Base-by-base conservation (phyloP, 2,797 vertebrate species). In the Cuculus canorus region DNA sequence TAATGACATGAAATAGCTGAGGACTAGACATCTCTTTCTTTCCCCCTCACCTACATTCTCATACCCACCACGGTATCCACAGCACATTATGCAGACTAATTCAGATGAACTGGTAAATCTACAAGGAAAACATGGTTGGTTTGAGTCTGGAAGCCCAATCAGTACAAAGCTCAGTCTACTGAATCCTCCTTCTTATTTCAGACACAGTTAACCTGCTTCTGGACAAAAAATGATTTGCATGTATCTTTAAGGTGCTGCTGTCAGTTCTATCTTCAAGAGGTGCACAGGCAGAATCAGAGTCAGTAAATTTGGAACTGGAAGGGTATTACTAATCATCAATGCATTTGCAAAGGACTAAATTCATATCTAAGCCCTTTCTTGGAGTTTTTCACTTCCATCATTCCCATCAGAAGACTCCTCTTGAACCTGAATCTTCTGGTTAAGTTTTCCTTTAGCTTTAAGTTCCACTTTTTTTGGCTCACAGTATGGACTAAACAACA, bases 41-140 rank as follows among this genome's bases (percentile, higher is more conserved):
- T 4, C 5, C 2, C 1, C 19, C 4, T 22, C 39, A 5, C 2
- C 19, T 33, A 12, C 3, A 5, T 56, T 84, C 14, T 64, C n/a
- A 65, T 24, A 39, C 8, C 21, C 7, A 50, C 33, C 10, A 80
- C 5, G 6, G 11, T 54, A 76, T 45, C n/a, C 56, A 56, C 17
- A 45, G 10, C 14, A 32, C 13, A 13, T 17, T 0, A 1, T 16
- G 21, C 11, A 54, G 27, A 69, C 32, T 54, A 65, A 79, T 70
- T 75, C 35, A 86, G 45, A 65, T 16, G 32, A 86, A 50, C 27
- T 73, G 28, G 39, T 60, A 73, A 39, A 59, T 56, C 30, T 23
- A 50, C 25, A 16, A 50, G 33, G 54, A 64, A 92, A 73, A 61
- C 13, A 72, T 1, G 5, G 45, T 16, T 3, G 0, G 11, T 41